Conservation (phyloP, 2,888 invertebrate genomes). For the Rhimphoctona megacephalus region DNA sequence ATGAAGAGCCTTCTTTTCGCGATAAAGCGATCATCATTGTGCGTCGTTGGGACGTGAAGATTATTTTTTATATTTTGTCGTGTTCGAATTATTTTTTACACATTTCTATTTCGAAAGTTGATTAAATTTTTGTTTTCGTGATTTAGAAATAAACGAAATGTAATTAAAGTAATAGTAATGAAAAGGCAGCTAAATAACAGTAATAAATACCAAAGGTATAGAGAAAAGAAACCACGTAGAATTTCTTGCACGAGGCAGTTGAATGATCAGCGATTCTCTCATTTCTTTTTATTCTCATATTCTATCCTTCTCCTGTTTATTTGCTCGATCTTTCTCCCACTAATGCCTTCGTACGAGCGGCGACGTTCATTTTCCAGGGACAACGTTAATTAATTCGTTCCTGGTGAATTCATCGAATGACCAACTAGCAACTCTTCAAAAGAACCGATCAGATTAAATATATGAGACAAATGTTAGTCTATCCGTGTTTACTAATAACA, state of each 20-base stretch:
- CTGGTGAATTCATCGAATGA: conserved; percentile 52
- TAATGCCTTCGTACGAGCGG: neutral
- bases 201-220: conserved; percentile 41
- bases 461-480: neutral
- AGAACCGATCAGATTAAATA: neutral
- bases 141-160: neutral
- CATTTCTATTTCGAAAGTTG: neutral
- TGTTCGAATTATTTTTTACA: neutral
- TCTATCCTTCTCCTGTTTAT: conserved; percentile 9
- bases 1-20: neutral
- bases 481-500: neutral
- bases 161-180: conserved; percentile 3
- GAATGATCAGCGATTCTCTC: conserved; percentile 67
- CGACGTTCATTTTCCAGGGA: conserved; percentile 66
- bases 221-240: conserved; percentile 45
- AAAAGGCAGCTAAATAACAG: neutral
- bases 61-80: neutral
- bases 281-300: conserved; percentile 21
- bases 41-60: neutral
- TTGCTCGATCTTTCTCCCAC: neutral
- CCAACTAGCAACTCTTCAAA: conserved; percentile 9
- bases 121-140: neutral
- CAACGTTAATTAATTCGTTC: conserved; percentile 56
- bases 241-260: conserved; percentile 57
- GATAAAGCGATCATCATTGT: neutral